Evolutionary conservation across 30 jellyfish, hydroid and myxozoan species (phyloP).

Genomic region (Aurelia sp.): DNA sequence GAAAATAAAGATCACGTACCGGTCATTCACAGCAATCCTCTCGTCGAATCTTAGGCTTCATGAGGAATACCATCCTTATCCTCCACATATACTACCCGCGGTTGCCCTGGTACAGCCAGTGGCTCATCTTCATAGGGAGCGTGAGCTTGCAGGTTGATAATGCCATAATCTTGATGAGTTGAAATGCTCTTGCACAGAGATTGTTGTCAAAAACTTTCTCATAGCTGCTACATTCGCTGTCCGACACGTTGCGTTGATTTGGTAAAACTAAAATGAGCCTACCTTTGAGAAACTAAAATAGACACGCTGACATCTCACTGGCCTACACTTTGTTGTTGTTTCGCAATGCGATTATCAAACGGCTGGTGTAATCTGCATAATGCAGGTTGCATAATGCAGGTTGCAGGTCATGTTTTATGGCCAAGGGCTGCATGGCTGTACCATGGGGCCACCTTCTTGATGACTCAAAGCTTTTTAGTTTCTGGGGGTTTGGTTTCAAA

Average conservation of each 20-base stretch:
- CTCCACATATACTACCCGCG: neutral
- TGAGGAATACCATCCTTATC: neutral
- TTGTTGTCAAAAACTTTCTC: slow-evolving; percentile 10
- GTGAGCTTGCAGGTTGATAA: slow-evolving; percentile 24
- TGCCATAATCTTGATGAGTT: slow-evolving; percentile 9
- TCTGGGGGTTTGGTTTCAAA: no score
- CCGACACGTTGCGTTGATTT: slow-evolving; percentile 24
- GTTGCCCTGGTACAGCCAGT: neutral
- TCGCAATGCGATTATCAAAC: neutral
- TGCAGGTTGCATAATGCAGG: no score
- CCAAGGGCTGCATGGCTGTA: no score
- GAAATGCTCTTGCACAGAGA: neutral
- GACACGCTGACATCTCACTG: slow-evolving; percentile 9
- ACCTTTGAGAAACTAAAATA: neutral
- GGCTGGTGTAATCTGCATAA: no score
- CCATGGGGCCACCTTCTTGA: no score
- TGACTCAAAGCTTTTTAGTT: no score
- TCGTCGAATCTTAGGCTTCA: slow-evolving; percentile 9
- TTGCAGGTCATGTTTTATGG: no score
- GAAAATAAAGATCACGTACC: neutral
- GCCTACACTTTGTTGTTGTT: slow-evolving; percentile 13
- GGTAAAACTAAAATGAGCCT: slow-evolving; percentile 15
- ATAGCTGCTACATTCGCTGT: slow-evolving; percentile 16
- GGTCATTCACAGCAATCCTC: neutral
- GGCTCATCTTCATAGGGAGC: slow-evolving; percentile 43